Evolutionary conservation across 2,113 vertebrate species (phyloP), one percentile per base, ranked within the genome.

Genomic region (Syngnathus floridae): DNA sequence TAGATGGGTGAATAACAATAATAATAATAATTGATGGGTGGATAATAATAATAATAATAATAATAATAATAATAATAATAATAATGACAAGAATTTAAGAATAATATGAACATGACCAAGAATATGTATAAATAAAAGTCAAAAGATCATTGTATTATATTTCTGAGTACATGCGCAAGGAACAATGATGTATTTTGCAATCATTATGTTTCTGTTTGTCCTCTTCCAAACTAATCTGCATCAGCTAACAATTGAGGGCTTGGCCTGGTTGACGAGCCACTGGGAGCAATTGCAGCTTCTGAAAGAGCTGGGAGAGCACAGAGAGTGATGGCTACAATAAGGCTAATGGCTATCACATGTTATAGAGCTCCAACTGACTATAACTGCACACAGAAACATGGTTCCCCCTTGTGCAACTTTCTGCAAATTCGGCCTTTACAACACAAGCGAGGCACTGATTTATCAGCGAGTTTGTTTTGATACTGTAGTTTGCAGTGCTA

Each of bases 331-430:
- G 89, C 90, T 90, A 87, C 86, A 88, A 83, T 88, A 84, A 72
- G 82, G 87, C 83, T 93, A 95, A 94, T 93, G 91, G 91, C 88
- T 90, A 86, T 93, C 93, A 94, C 91, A 93, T 93, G 93, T 91
- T 79, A 74, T 37, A 87, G 72, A 75, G 84, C 62, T 71, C 76
- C 67, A 86, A 82, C 83, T 82, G 74, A 73, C 83, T 81, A 67
- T 76, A 90, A 89, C 86, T 84, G 88, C 85, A 80, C 84, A 88
- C 79, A 91, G 82, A 88, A 81, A 88, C 87, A 88, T 76, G 76
- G 74, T 72, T 76, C 84, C 88, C 59, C 22, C 64, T 60, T 21
- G 36, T 43, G 38, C 59, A 45, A 61, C 40, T 41, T 45, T 61
- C 59, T 22, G 14, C 40, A 61, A 61, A 26, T 61, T 26, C 59